Conservation (phyloP, 2,113 vertebrate genomes). For the Petrocephalus microphthalmus region DNA sequence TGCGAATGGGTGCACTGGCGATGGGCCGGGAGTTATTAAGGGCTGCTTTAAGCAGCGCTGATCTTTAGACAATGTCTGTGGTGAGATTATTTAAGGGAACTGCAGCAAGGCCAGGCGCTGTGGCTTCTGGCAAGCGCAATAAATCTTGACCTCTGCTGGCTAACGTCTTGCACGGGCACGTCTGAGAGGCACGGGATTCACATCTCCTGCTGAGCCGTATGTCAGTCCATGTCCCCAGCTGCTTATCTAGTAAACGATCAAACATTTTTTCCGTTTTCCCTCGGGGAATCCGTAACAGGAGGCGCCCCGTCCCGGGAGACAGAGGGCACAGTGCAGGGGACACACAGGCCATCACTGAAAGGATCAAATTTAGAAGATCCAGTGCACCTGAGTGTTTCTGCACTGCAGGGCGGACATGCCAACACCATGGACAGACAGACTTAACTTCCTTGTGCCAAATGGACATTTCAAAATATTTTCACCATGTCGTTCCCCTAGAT, state of each 20-base stretch:
- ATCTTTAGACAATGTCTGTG: conserved; percentile 28
- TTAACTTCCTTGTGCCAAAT: background rate
- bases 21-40: background rate
- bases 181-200: background rate
- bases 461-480: too few species aligned
- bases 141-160: background rate
- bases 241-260: background rate
- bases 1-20: background rate
- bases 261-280: background rate
- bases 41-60: background rate
- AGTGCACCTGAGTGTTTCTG: background rate
- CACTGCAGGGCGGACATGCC: background rate
- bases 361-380: background rate
- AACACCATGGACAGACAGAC: background rate
- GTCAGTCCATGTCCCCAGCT: background rate
- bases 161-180: background rate
- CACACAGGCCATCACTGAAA: background rate
- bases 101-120: background rate
- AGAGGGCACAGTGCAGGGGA: background rate
- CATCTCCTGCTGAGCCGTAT: background rate
- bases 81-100: conserved; percentile 24
- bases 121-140: background rate
- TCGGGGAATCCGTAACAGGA: background rate
- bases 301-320: background rate
- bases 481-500: background rate